Conservation (phyloP, 2,113 vertebrate genomes). For the Ptychochromis oligacanthus region DNA sequence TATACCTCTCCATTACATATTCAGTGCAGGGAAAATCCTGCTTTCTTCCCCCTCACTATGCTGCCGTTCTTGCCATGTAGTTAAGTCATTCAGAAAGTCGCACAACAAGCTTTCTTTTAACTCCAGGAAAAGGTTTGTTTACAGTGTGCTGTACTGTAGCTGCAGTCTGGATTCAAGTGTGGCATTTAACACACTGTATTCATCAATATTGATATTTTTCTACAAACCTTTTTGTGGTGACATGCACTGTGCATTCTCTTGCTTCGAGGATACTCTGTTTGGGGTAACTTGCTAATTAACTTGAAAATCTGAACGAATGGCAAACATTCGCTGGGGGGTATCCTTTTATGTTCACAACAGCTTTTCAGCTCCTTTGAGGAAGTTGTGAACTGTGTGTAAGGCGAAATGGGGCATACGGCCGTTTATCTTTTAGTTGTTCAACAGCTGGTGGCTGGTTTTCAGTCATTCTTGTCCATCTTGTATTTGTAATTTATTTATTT, state of each 20-base stretch:
- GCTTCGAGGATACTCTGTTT: not conserved
- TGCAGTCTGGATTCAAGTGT: not conserved
- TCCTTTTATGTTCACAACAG: not conserved
- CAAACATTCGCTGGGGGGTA: constrained; percentile 12
- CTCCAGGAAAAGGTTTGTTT: not conserved
- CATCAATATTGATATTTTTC: not conserved
- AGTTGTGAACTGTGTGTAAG: not conserved
- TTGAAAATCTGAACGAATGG: not conserved
- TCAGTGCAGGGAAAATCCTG: constrained; percentile 44
- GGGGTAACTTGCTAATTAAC: constrained; percentile 6
- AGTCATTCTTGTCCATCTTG: not conserved
- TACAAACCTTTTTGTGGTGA: not conserved
- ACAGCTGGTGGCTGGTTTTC: not conserved
- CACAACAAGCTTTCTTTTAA: constrained; percentile 19
- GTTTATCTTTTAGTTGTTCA: not conserved
- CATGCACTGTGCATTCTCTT: not conserved
- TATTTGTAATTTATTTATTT: not conserved
- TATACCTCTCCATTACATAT: constrained; percentile 61
- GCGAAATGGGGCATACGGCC: not conserved
- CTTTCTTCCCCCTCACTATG: constrained; percentile 14
- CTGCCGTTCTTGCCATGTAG: constrained; percentile 1
- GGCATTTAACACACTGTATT: not conserved
- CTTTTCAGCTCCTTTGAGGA: not conserved
- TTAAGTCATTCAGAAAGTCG: constrained; percentile 4
- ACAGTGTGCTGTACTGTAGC: not conserved